Percentiles rank a stretch among this genome's conserved stretches.
Conservation (phyloP, 2,797 vertebrate genomes). For the Melanotaenia boesemani region DNA sequence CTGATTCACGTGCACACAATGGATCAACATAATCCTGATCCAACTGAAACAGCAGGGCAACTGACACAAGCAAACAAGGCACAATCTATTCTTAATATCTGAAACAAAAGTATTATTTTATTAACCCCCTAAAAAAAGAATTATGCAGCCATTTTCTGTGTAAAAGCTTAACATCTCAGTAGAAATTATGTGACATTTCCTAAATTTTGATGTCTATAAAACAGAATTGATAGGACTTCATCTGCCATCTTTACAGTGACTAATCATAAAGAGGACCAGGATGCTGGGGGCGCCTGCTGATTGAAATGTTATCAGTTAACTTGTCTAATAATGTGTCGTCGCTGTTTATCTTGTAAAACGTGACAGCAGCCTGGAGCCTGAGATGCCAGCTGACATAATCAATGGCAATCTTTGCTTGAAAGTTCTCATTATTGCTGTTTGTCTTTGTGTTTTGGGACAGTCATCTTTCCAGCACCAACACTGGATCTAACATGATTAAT, state of each 20-base stretch:
- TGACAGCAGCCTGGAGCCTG: slow-evolving; percentile 41
- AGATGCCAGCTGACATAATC: slow-evolving; percentile 57
- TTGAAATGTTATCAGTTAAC: slow-evolving; percentile 60
- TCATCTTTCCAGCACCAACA: slow-evolving; percentile 22
- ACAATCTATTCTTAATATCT: no score
- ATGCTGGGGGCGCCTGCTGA: slow-evolving; percentile 33
- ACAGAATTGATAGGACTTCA: neutral
- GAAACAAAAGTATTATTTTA: no score
- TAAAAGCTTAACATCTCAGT: no score
- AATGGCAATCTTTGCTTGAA: slow-evolving; percentile 34
- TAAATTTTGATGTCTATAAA: slow-evolving; percentile 5
- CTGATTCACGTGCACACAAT: neutral
- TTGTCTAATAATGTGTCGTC: slow-evolving; percentile 56
- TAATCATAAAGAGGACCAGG: slow-evolving; percentile 25
- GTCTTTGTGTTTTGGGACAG: slow-evolving; percentile 41
- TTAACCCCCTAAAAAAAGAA: no score
- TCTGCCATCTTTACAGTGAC: slow-evolving; percentile 40
- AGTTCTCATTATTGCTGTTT: slow-evolving; percentile 51
- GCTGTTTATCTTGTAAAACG: slow-evolving; percentile 48
- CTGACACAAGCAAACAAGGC: no score
- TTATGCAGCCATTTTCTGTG: no score
- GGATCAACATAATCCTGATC: neutral
- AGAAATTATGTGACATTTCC: neutral
- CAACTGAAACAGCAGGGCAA: neutral
- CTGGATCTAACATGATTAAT: slow-evolving; percentile 40